Percentiles rank a stretch among this genome's conserved stretches.
These are phyloP conservation scores for Drosophila colorata DNA, from an alignment of 2,888 invertebrate genomes.

Conservation along the genomic window DNA sequence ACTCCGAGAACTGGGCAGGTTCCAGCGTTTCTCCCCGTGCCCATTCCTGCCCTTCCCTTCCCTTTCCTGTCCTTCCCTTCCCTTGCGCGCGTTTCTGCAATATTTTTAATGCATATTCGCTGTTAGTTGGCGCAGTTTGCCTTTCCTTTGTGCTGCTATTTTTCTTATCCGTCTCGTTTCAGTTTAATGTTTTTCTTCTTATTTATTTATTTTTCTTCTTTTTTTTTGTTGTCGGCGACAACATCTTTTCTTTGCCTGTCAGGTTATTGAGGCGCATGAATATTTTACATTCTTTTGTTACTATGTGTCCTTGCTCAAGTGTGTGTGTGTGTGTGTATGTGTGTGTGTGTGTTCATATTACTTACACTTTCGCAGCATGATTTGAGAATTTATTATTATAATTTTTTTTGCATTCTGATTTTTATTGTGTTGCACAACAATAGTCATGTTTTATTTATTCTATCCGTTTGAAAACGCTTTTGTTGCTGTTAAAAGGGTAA, in stretches of 20 bases:
- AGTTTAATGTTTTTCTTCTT: conserved; percentile 54
- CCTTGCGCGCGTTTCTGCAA: conserved; percentile 33
- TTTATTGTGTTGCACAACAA: conserved; percentile 60
- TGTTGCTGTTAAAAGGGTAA: conserved; percentile 14
- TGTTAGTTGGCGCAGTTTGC: conserved; percentile 56
- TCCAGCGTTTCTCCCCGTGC: conserved; percentile 6
- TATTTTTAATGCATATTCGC: conserved; percentile 77
- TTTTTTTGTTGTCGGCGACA: conserved; percentile 29
- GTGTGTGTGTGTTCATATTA: conserved; percentile 32
- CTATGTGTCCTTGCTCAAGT: conserved; percentile 15
- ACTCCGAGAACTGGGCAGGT: conserved; percentile 1
- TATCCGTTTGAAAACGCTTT: conserved; percentile 34
- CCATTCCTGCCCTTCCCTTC: too few relatives aligned
- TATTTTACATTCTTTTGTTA: conserved; percentile 67
- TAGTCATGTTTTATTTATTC: conserved; percentile 42
- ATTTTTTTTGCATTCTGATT: conserved; percentile 54
- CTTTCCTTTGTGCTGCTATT: conserved; percentile 42
- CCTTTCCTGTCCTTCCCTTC: neutral
- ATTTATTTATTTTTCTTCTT: conserved; percentile 1
- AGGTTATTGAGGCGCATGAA: conserved; percentile 79
- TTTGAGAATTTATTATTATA: conserved; percentile 50
- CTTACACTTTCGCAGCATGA: conserved; percentile 41
- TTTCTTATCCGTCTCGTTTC: conserved; percentile 33
- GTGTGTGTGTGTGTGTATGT: conserved; percentile 9
- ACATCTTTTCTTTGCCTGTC: conserved; percentile 66